Evolutionary conservation across 2,797 vertebrate species (phyloP).

Genomic region (Rhabdomys pumilio): DNA sequence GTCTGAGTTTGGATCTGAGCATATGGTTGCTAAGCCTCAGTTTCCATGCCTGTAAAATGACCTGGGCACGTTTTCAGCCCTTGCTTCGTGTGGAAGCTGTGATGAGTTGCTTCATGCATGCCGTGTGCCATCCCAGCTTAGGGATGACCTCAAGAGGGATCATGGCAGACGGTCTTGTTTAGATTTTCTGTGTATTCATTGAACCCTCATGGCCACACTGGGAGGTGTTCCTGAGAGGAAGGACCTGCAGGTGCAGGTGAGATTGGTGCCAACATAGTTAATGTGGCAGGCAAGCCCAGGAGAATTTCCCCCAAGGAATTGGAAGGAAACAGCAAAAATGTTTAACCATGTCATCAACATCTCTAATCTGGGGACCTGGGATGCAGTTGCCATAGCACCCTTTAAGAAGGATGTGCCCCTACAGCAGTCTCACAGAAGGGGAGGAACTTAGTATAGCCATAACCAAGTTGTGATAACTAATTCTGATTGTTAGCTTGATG

Average conservation of each 20-base stretch:
- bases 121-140: accelerated
- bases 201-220: neutral
- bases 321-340: neutral
- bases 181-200: neutral
- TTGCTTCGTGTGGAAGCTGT: no score
- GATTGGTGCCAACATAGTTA: neutral
- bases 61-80: neutral
- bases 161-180: neutral
- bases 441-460: neutral
- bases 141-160: no score
- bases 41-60: neutral
- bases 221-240: neutral
- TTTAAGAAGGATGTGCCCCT: neutral
- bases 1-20: neutral
- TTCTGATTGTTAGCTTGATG: neutral
- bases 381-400: neutral
- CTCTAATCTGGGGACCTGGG: neutral
- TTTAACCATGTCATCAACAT: neutral
- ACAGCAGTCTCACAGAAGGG: neutral
- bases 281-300: neutral
- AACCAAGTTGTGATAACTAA: neutral
- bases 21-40: neutral
- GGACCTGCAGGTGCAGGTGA: accelerated
- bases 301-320: neutral
- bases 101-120: accelerated